These are phyloP conservation scores for Pinctada fucata DNA, from an alignment of 2,888 invertebrate species.

Conservation along the genomic window DNA sequence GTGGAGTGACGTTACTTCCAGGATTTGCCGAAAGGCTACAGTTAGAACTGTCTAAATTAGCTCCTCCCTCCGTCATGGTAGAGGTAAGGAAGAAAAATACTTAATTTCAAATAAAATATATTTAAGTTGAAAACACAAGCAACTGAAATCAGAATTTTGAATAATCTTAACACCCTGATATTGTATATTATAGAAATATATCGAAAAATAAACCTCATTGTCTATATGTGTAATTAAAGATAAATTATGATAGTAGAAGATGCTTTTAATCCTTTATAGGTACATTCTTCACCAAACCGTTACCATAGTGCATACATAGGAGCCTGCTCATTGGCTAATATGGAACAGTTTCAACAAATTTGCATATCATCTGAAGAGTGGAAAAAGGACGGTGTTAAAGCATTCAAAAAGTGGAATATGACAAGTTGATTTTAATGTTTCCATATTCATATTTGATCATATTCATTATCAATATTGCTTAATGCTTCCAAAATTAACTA, in stretches of 20 bases:
- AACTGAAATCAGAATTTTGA: too few relatives aligned
- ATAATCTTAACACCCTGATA: background rate
- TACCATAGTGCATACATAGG: constrained; percentile 81
- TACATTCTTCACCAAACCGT: constrained; percentile 80
- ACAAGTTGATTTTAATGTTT: background rate
- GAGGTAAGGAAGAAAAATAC: constrained; percentile 73
- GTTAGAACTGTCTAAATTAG: constrained; percentile 79
- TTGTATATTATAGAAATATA: background rate
- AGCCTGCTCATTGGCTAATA: constrained; percentile 79
- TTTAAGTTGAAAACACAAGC: too few relatives aligned
- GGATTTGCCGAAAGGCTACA: constrained; percentile 81
- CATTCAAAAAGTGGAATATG: constrained; percentile 65
- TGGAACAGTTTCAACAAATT: constrained; percentile 75
- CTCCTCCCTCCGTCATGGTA: constrained; percentile 79
- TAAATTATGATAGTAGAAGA: too few relatives aligned
- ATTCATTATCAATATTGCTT: too few relatives aligned
- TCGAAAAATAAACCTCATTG: background rate
- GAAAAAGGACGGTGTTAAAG: constrained; percentile 62
- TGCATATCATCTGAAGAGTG: constrained; percentile 73
- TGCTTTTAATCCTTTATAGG: constrained; percentile 71
- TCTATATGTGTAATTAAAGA: too few relatives aligned
- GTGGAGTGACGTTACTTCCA: constrained; percentile 80
- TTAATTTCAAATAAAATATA: too few relatives aligned
- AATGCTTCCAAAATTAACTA: too few relatives aligned
- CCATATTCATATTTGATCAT: too few relatives aligned